These are phyloP conservation scores for Aleiodes sp. DNA, from an alignment of 1,140 invertebrate genomes.

Conservation along the genomic window DNA sequence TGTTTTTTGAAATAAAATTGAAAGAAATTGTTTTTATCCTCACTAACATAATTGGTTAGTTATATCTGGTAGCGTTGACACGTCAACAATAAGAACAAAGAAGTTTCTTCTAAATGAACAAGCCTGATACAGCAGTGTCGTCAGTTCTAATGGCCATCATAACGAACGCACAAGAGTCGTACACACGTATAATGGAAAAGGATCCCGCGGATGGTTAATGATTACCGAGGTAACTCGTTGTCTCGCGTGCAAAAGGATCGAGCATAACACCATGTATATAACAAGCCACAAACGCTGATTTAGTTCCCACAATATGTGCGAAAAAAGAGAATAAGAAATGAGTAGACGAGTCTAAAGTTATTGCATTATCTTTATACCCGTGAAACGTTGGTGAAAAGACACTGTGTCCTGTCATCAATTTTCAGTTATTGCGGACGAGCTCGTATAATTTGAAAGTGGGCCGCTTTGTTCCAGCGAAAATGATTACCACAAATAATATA, in stretches of 20 bases:
- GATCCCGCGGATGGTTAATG: background rate
- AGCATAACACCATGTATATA: constrained; percentile 1
- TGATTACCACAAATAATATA: too few relatives aligned
- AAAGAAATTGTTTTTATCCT: background rate
- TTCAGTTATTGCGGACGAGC: background rate
- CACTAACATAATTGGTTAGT: background rate
- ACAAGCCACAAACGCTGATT: background rate
- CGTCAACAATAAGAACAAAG: background rate
- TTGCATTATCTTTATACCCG: background rate
- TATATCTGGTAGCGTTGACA: background rate
- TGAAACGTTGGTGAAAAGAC: background rate
- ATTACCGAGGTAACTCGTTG: background rate
- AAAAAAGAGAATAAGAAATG: background rate
- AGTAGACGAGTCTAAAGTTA: background rate
- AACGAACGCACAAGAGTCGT: background rate
- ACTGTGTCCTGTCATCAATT: background rate
- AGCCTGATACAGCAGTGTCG: background rate
- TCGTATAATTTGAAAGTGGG: too few relatives aligned
- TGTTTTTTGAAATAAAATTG: too few relatives aligned
- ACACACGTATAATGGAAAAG: background rate
- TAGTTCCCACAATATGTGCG: constrained; percentile 20
- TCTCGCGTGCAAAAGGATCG: constrained; percentile 4
- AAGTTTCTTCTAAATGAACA: background rate
- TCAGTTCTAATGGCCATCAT: constrained; percentile 5
- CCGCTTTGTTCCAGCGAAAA: too few relatives aligned